Evolutionary conservation across 1,140 invertebrate genomes (phyloP).

Genomic region (Xylocopa sonorina): DNA sequence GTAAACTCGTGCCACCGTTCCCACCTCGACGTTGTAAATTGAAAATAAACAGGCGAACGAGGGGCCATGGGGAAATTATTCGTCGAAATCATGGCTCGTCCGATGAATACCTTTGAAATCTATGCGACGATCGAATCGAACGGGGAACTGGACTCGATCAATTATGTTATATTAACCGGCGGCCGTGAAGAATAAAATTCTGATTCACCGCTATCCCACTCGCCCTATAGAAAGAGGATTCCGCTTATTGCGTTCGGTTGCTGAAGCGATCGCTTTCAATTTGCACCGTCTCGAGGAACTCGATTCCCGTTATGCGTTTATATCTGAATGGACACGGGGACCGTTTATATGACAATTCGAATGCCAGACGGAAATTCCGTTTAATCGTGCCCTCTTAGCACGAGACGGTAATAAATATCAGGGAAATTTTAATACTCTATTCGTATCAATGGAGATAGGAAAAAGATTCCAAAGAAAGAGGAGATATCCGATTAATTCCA

Average conservation of each 20-base stretch:
- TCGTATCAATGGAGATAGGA: no score
- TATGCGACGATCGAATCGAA: slow-evolving; percentile 1
- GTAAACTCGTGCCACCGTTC: slow-evolving; percentile 69
- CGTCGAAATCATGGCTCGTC: slow-evolving; percentile 6
- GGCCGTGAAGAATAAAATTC: background rate
- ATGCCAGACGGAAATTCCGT: background rate
- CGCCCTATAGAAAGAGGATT: background rate
- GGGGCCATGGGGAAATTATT: slow-evolving; percentile 50
- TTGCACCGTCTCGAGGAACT: background rate
- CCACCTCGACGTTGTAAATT: slow-evolving; percentile 63
- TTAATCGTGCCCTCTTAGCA: background rate
- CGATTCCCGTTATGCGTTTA: background rate
- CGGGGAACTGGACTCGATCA: slow-evolving; percentile 14
- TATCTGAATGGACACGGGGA: background rate
- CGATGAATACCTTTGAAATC: slow-evolving; percentile 3
- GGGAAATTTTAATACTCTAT: background rate
- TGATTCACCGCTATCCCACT: background rate
- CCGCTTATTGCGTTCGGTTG: slow-evolving; percentile 4
- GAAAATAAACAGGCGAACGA: slow-evolving; percentile 66
- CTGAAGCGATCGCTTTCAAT: background rate
- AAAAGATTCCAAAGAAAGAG: no score
- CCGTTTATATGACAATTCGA: background rate
- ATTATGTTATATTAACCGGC: slow-evolving; percentile 4
- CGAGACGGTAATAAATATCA: background rate
- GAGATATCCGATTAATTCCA: no score